Conservation (phyloP, 2,113 vertebrate genomes). For the Actenoides hombroni region DNA sequence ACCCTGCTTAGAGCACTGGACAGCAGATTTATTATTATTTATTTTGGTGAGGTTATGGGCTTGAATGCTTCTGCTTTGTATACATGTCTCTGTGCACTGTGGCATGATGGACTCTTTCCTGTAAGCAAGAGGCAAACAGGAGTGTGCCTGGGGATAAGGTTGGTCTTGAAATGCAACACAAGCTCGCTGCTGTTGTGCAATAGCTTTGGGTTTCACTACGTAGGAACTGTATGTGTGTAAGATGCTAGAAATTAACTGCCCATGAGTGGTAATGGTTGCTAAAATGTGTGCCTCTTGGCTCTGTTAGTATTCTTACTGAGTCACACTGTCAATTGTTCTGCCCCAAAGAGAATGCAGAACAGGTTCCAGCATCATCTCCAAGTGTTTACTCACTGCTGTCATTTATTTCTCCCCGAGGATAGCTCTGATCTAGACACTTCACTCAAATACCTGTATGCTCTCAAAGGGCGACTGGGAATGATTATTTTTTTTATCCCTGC, state of each 20-base stretch:
- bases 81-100: rapidly evolving
- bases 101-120: background rate
- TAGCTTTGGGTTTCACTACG: background rate
- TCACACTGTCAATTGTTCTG: background rate
- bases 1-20: background rate
- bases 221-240: rapidly evolving
- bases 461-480: background rate
- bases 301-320: background rate
- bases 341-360: background rate
- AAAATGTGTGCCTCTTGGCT: background rate
- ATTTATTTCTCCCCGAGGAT: background rate
- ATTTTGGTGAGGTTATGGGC: background rate
- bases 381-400: background rate
- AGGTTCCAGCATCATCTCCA: background rate
- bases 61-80: background rate
- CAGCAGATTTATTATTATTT: background rate
- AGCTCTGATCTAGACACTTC: background rate
- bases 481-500: background rate
- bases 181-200: background rate
- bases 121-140: background rate
- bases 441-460: background rate
- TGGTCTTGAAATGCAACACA: background rate
- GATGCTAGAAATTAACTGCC: background rate
- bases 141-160: background rate
- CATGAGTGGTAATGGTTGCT: background rate